These are phyloP conservation scores for Acanthosoma haemorrhoidale DNA, from an alignment of 2,888 invertebrate species.

Conservation along the genomic window DNA sequence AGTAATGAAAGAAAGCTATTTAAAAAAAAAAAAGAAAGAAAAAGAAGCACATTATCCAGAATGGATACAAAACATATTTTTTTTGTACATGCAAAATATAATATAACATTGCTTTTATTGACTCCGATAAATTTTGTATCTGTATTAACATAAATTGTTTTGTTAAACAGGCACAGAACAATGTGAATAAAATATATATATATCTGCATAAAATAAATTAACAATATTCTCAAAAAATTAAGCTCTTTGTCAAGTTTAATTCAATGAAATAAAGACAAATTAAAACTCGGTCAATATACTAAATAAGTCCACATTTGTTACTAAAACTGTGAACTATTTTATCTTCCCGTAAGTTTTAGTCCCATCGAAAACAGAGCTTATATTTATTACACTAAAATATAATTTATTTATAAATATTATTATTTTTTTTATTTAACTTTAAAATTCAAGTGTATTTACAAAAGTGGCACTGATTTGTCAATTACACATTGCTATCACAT, in stretches of 20 bases:
- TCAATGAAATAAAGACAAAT: background rate
- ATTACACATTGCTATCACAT: slow-evolving; percentile 31
- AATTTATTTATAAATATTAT: slow-evolving; percentile 23
- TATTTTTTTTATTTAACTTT: no score
- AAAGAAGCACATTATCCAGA: slow-evolving; percentile 16
- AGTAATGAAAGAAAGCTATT: background rate
- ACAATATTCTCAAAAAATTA: background rate
- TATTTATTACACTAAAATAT: slow-evolving; percentile 27
- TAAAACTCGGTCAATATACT: background rate
- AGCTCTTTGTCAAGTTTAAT: background rate
- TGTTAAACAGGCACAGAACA: background rate
- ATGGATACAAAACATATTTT: background rate
- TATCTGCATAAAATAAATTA: background rate
- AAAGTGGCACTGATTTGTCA: slow-evolving; percentile 34
- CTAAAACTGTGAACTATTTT: background rate
- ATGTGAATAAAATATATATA: background rate
- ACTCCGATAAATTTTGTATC: background rate
- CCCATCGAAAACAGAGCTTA: slow-evolving; percentile 20
- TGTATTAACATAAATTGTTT: background rate
- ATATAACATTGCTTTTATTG: background rate
- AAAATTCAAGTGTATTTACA: slow-evolving; percentile 31
- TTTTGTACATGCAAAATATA: background rate
- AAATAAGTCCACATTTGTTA: background rate
- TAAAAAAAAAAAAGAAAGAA: background rate
- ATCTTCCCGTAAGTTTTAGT: background rate